A percentile compares a stretch with the other conserved stretches of the same genome.
Evolutionary conservation across 2,797 vertebrate species (phyloP).

Genomic region (Sebastiscus albofasciatus): DNA sequence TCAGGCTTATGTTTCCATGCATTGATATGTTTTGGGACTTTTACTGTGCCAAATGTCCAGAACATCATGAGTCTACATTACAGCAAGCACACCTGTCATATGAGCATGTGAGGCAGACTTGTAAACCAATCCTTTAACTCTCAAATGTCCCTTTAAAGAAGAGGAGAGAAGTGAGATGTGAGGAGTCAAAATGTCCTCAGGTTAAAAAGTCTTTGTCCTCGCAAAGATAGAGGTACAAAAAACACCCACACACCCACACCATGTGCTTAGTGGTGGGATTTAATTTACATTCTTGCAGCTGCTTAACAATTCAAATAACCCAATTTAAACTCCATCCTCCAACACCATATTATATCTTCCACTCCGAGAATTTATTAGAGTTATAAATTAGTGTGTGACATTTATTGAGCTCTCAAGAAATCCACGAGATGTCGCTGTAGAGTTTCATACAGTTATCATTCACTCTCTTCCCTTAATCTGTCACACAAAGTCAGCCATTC

Average conservation of each 20-base stretch:
- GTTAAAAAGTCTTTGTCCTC: background rate
- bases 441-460: conserved; percentile 2
- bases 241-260: background rate
- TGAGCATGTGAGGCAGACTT: background rate
- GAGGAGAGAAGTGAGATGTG: background rate
- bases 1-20: too few relatives aligned
- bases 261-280: background rate
- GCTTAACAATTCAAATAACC: background rate
- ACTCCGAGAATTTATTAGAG: background rate
- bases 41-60: too few relatives aligned
- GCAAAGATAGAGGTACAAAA: background rate
- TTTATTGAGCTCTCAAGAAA: conserved; percentile 3
- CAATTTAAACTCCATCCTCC: background rate
- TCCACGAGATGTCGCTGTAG: conserved; percentile 48
- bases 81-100: background rate
- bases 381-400: background rate
- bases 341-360: background rate
- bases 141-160: background rate
- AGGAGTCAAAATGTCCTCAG: background rate
- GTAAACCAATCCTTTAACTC: background rate
- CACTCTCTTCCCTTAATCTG: conserved; percentile 26
- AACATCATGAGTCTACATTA: too few relatives aligned
- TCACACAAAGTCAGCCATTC: conserved; percentile 38
- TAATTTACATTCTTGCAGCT: background rate
- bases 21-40: too few relatives aligned